A percentile compares a stretch with the other conserved stretches of the same genome.
Conservation (phyloP, 2,888 invertebrate species). For the Galerucella nymphaeae region DNA sequence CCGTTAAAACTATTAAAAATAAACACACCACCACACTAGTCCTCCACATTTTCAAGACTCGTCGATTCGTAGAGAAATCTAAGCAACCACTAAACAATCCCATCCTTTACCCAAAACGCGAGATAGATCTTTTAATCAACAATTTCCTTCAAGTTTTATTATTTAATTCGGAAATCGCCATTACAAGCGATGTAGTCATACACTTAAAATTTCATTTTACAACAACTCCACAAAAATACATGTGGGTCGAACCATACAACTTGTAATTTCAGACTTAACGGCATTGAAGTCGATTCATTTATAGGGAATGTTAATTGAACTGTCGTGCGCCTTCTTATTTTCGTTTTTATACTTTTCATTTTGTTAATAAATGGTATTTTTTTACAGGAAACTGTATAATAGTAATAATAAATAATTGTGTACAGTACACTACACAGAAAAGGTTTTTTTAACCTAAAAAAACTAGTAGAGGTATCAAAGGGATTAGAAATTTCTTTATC, state of each 20-base stretch:
- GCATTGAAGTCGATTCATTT: conserved; percentile 9
- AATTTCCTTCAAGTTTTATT: conserved; percentile 50
- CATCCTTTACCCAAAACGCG: conserved; percentile 23
- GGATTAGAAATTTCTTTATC: not conserved
- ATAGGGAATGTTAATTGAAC: not conserved
- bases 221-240: conserved; percentile 26
- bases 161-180: conserved; percentile 48
- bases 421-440: too few species aligned
- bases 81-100: conserved; percentile 35
- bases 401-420: too few species aligned
- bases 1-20: conserved; percentile 18
- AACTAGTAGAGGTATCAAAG: too few species aligned
- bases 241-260: conserved; percentile 18
- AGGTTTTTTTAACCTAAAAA: too few species aligned
- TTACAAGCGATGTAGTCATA: conserved; percentile 39
- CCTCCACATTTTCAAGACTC: conserved; percentile 37
- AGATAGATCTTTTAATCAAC: conserved; percentile 45
- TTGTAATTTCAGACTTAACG: conserved; percentile 18
- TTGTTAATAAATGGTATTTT: not conserved
- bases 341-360: not conserved
- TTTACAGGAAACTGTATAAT: too few species aligned
- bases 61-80: conserved; percentile 26
- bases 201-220: conserved; percentile 35
- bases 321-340: not conserved
- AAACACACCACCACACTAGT: conserved; percentile 27